Conservation (phyloP, 1,140 invertebrate species). For the Ectropis grisescens region DNA sequence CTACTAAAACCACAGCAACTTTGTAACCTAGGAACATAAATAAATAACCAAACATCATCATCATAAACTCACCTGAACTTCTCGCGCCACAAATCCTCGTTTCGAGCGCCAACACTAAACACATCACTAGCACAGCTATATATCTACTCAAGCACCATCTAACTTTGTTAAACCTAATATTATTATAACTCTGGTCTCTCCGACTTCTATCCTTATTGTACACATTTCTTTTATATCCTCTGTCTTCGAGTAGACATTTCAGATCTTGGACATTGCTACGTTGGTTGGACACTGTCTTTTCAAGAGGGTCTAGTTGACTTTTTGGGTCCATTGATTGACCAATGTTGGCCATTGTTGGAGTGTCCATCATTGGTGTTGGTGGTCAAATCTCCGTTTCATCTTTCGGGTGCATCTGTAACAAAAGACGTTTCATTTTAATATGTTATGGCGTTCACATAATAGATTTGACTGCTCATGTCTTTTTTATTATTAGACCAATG, state of each 20-base stretch:
- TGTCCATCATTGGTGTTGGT: too few species aligned
- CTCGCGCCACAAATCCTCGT: constrained; percentile 38
- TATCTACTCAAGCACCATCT: constrained; percentile 44
- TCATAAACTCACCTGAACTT: constrained; percentile 41
- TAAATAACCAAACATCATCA: too few species aligned
- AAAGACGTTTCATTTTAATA: constrained; percentile 11
- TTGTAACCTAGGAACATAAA: too few species aligned
- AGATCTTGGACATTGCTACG: constrained; percentile 46
- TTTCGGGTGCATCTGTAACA: constrained; percentile 49
- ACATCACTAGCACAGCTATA: constrained; percentile 44
- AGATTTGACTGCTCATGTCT: too few species aligned
- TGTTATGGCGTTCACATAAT: too few species aligned
- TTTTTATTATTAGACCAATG: too few species aligned
- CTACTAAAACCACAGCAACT: too few species aligned
- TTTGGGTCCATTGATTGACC: constrained; percentile 27
- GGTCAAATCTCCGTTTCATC: constrained; percentile 52
- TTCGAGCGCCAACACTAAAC: constrained; percentile 39
- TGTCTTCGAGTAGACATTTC: constrained; percentile 56
- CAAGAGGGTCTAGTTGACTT: constrained; percentile 27
- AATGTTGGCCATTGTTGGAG: constrained; percentile 24
- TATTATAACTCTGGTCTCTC: constrained; percentile 28
- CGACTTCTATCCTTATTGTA: constrained; percentile 33
- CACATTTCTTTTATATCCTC: constrained; percentile 34
- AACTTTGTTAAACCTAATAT: constrained; percentile 9
- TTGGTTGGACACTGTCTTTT: constrained; percentile 37